Percentiles rank a stretch among this genome's conserved stretches.
Evolutionary conservation across 1,140 invertebrate species (phyloP).

Genomic region (Leptinotarsa defecta): DNA sequence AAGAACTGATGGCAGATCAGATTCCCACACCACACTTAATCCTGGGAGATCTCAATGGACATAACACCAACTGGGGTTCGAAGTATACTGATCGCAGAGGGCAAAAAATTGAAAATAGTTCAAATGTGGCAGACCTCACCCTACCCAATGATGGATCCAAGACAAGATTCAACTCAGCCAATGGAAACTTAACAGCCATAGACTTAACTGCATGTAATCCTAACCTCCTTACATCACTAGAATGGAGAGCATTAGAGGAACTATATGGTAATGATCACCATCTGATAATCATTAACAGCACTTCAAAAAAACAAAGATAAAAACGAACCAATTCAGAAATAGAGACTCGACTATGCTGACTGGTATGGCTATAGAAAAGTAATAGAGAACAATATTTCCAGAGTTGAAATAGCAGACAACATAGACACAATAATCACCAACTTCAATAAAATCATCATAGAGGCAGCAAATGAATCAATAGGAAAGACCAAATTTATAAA

Average conservation of each 20-base stretch:
- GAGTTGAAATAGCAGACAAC: slow-evolving; percentile 7
- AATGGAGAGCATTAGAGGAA: not conserved
- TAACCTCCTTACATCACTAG: not conserved
- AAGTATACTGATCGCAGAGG: not conserved
- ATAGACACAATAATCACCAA: slow-evolving; percentile 12
- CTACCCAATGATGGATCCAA: not conserved
- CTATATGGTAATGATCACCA: slow-evolving; percentile 13
- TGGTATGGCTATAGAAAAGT: too few species aligned
- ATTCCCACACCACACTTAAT: too few species aligned
- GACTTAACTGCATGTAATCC: not conserved
- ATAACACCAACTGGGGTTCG: not conserved
- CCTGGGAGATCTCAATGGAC: slow-evolving; percentile 1
- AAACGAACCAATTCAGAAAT: slow-evolving; percentile 11
- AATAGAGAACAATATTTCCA: too few species aligned
- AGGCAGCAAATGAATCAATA: not conserved
- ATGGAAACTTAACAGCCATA: not conserved
- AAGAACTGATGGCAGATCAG: too few species aligned
- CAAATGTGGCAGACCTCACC: not conserved
- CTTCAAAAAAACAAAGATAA: too few species aligned
- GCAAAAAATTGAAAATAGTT: not conserved
- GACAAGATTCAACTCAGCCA: not conserved
- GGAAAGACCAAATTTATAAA: not conserved
- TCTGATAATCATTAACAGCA: not conserved
- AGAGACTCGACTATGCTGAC: too few species aligned
- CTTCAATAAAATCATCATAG: slow-evolving; percentile 1